These are phyloP conservation scores for Stenoptilia bipunctidactyla DNA, from an alignment of 2,888 invertebrate species.

Conservation along the genomic window DNA sequence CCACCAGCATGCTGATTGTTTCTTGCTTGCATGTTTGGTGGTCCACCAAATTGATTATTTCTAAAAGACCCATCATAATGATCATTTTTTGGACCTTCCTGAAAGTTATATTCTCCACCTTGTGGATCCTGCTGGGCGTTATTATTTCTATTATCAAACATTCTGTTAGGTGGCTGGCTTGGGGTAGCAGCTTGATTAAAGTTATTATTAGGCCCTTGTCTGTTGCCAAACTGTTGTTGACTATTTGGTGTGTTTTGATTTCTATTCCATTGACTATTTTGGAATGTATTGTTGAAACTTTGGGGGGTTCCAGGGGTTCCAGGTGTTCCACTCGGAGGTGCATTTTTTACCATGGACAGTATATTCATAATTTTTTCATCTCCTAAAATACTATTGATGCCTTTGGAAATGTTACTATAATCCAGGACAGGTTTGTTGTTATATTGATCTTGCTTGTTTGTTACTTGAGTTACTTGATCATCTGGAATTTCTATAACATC, in stretches of 20 bases:
- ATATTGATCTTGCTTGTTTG: constrained; percentile 10
- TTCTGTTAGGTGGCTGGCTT: constrained; percentile 14
- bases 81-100: neutral
- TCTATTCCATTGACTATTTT: constrained; percentile 28
- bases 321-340: constrained; percentile 9
- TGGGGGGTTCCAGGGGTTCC: neutral
- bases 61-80: neutral
- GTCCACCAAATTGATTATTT: neutral
- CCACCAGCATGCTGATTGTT: constrained; percentile 25
- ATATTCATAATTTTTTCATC: constrained; percentile 75
- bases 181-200: constrained; percentile 2
- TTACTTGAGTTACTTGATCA: constrained; percentile 16
- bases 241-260: constrained; percentile 28
- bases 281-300: constrained; percentile 11
- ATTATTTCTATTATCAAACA: constrained; percentile 21
- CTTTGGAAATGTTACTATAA: constrained; percentile 72
- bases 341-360: constrained; percentile 52
- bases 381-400: constrained; percentile 73
- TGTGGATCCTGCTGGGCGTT: constrained; percentile 21
- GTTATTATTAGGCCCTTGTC: constrained; percentile 19
- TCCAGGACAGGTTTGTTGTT: constrained; percentile 41
- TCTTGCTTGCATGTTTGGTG: no score
- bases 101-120: no score
- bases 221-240: constrained; percentile 12
- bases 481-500: constrained; percentile 49